Base-by-base conservation (phyloP, 2,888 invertebrate genomes). In the Machimus rusticus region DNA sequence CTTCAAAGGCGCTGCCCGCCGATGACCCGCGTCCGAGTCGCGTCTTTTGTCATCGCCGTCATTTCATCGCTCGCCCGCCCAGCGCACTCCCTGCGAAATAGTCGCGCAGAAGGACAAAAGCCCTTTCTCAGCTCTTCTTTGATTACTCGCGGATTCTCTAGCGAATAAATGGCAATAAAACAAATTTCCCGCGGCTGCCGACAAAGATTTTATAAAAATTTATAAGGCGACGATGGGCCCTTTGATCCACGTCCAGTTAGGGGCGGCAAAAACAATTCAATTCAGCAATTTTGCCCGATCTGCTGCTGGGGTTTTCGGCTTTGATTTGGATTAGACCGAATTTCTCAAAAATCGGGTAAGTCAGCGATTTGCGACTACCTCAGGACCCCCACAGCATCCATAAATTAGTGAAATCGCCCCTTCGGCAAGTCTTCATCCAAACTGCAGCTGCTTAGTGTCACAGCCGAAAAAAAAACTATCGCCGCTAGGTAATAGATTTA, bases 131-230 rank as follows among this genome's bases (percentile, higher is more conserved):
- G 28, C 46, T 51, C n/a, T 16, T 66, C 28, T 39, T 37, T 82
- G 51, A 82, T 82, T 82, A 82, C n/a, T 66, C 23, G 12, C 28
- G 28, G 82, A 82, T 57, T 82, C 66, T 66, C 82, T 82, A 57
- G 66, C 37, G 23, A 34, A 82, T 66, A 66, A 66, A 57, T 39
- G 37, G 16, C 37, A 82, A 57, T 82, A 55, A 57, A 82, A 82
- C 81, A 37, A 55, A 66, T 66, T 66, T 66, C 2, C 12, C 12
- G 12, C 55, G 28, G n/a, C 23, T 31, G 66, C 57, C 82, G 82
- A 57, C 82, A 51, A 66, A 57, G 66, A 82, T 82, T 46, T 82
- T 82, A 82, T 82, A 82, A 82, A 82, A 82, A 82, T 82, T 82
- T 82, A 82, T 82, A 82, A 82, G 82, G 82, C 82, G 66, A 66